Percentiles rank a stretch among this genome's conserved stretches.
Evolutionary conservation across 2,888 invertebrate species (phyloP).

Genomic region (Lutraria lutraria): DNA sequence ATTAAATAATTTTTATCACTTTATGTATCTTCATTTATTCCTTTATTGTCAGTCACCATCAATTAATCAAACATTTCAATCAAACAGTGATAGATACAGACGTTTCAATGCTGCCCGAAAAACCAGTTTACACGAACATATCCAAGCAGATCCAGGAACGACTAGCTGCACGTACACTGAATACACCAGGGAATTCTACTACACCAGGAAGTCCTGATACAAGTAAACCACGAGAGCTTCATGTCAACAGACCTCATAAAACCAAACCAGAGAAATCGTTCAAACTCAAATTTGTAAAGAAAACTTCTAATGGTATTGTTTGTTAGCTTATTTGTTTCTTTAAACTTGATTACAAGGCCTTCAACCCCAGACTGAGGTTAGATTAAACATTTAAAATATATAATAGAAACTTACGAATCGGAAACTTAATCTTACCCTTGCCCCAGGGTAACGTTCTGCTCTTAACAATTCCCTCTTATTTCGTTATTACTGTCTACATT

Average conservation of each 20-base stretch:
- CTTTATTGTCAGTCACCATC: background rate
- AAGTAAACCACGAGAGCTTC: constrained; percentile 38
- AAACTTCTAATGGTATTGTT: constrained; percentile 6
- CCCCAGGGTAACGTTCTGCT: no score
- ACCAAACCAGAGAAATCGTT: constrained; percentile 48
- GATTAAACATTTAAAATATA: no score
- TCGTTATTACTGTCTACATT: no score
- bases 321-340: background rate
- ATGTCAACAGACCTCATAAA: constrained; percentile 22
- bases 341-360: no score
- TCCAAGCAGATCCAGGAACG: constrained; percentile 39
- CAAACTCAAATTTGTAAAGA: background rate
- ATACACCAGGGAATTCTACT: constrained; percentile 15
- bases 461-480: no score
- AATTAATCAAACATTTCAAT: background rate
- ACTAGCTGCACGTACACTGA: background rate
- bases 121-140: constrained; percentile 52
- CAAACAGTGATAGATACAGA: constrained; percentile 1
- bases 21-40: no score
- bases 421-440: no score
- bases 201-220: no score
- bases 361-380: no score
- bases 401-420: no score
- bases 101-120: constrained; percentile 30
- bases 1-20: no score